Conservation (phyloP, 2,797 vertebrate genomes). For the Hippopotamyrus pictus region DNA sequence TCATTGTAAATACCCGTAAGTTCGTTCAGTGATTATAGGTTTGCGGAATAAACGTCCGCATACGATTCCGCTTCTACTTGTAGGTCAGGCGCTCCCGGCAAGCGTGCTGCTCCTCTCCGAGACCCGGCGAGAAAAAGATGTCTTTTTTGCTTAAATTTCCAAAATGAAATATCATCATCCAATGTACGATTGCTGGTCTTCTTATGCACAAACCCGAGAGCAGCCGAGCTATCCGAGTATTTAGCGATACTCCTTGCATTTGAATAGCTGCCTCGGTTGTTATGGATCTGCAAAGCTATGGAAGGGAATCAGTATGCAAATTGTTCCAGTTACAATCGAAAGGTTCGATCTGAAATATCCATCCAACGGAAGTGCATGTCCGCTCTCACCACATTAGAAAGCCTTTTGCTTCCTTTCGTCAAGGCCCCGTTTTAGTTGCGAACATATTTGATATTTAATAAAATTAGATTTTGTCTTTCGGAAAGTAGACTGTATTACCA, state of each 20-base stretch:
- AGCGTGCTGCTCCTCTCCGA: slow-evolving; percentile 58
- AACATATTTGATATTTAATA: slow-evolving; percentile 42
- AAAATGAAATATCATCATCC: slow-evolving; percentile 63
- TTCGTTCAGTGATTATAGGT: background rate
- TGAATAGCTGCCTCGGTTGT: slow-evolving; percentile 87
- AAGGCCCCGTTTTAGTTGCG: slow-evolving; percentile 51
- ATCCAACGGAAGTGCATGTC: slow-evolving; percentile 78
- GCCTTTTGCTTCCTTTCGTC: slow-evolving; percentile 48
- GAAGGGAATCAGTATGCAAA: slow-evolving; percentile 99
- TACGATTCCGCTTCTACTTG: slow-evolving; percentile 37
- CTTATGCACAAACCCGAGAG: slow-evolving; percentile 46
- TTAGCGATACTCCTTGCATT: slow-evolving; percentile 80
- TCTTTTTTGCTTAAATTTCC: slow-evolving; percentile 52
- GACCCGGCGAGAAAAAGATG: slow-evolving; percentile 49
- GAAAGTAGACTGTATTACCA: background rate
- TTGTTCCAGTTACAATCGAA: slow-evolving; percentile 99
- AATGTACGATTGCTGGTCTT: slow-evolving; percentile 52
- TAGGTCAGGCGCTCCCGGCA: slow-evolving; percentile 49
- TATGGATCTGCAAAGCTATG: slow-evolving; percentile 80
- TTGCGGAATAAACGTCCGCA: slow-evolving; percentile 12
- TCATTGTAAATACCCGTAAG: slow-evolving; percentile 10
- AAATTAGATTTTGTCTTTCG: slow-evolving; percentile 11
- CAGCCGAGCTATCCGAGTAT: slow-evolving; percentile 67
- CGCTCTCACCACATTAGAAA: slow-evolving; percentile 78
- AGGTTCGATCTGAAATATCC: slow-evolving; percentile 88